A percentile compares a stretch with the other conserved stretches of the same genome.
These are phyloP conservation scores for Pangasius djambal DNA, from an alignment of 2,797 vertebrate genomes.

Conservation along the genomic window DNA sequence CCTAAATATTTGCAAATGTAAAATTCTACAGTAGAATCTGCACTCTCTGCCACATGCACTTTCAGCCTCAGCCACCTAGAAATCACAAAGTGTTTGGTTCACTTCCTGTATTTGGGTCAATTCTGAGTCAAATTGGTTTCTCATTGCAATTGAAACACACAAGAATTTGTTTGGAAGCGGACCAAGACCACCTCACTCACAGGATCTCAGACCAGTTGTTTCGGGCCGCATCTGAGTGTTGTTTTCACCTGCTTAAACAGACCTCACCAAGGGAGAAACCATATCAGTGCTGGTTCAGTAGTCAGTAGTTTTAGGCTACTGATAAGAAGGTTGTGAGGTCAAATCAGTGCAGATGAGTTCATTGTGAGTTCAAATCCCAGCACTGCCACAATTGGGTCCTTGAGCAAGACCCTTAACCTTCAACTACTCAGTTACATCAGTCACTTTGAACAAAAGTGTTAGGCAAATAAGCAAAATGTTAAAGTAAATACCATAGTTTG, in stretches of 20 bases:
- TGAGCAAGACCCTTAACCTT: not conserved
- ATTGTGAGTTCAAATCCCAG: not conserved
- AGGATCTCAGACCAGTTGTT: not conserved
- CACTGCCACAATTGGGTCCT: not conserved
- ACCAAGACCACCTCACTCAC: not conserved
- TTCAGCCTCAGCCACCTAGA: not conserved
- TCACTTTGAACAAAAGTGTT: not conserved
- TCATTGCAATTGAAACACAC: not conserved
- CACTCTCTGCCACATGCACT: not conserved
- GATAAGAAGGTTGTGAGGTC: not conserved
- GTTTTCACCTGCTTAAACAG: conserved; percentile 3
- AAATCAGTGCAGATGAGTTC: not conserved
- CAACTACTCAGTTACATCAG: not conserved
- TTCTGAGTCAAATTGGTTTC: not conserved
- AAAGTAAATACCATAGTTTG: not conserved
- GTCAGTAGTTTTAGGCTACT: not conserved
- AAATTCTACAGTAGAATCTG: not conserved
- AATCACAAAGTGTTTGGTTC: not conserved
- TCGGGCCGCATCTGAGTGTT: not conserved
- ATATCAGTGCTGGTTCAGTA: not conserved
- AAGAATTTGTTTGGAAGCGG: not conserved
- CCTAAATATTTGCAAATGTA: not conserved
- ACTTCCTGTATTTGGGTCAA: not conserved
- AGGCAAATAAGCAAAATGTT: not conserved
- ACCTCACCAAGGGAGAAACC: not conserved